Conservation (phyloP, 2,888 invertebrate species). For the Clusia tigrina region DNA sequence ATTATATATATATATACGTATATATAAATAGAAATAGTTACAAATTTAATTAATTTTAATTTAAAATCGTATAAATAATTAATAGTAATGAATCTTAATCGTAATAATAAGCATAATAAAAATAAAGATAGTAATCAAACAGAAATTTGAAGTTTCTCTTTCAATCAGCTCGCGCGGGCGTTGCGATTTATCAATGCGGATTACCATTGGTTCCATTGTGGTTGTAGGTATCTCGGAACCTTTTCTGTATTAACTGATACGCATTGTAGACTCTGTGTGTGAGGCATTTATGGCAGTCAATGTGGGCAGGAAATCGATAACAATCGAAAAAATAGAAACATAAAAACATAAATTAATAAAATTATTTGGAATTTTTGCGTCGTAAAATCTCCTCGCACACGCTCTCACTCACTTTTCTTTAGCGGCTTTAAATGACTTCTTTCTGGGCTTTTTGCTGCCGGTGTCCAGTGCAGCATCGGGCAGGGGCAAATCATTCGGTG, state of each 20-base stretch:
- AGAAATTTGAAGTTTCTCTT: constrained; percentile 19
- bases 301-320: constrained; percentile 5
- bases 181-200: constrained; percentile 46
- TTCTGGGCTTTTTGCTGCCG: constrained; percentile 58
- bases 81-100: too few relatives aligned
- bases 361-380: background rate
- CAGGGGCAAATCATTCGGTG: constrained; percentile 62
- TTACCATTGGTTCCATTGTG: too few relatives aligned
- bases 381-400: too few relatives aligned
- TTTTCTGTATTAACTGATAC: constrained; percentile 75
- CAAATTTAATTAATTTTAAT: constrained; percentile 25
- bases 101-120: constrained; percentile 39
- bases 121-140: background rate
- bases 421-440: constrained; percentile 64
- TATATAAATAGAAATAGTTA: constrained; percentile 39
- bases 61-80: background rate
- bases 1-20: constrained; percentile 43
- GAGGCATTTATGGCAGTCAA: constrained; percentile 58
- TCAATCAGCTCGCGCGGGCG: too few relatives aligned
- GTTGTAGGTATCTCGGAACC: constrained; percentile 76
- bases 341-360: constrained; percentile 41
- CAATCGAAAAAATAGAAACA: constrained; percentile 46
- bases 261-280: constrained; percentile 72
- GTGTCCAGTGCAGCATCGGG: constrained; percentile 50
- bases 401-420: constrained; percentile 62